Percentiles rank a stretch among this genome's conserved stretches.
Conservation (phyloP, 2,888 invertebrate genomes). For the Achlya flavicornis region DNA sequence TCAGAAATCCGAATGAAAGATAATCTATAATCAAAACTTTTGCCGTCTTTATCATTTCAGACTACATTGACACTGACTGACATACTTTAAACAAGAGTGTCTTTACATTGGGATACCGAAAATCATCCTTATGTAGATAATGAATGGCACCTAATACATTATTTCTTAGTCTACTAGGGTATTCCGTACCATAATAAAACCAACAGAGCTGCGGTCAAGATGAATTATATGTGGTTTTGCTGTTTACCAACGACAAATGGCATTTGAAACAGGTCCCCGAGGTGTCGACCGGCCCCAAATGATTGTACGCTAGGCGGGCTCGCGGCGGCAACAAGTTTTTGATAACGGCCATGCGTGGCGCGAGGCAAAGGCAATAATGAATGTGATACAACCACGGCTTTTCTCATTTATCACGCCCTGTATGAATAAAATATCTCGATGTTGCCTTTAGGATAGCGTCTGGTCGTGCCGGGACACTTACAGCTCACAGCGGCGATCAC, state of each 20-base stretch:
- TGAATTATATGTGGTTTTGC: conserved; percentile 70
- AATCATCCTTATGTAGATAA: no score
- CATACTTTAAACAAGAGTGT: no score
- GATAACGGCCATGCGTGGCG: conserved; percentile 74
- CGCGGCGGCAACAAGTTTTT: conserved; percentile 77
- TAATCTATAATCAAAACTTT: no score
- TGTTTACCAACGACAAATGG: conserved; percentile 70
- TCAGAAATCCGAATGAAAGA: no score
- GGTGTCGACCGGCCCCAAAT: conserved; percentile 60
- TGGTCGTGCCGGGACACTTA: conserved; percentile 71
- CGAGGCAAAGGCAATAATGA: conserved; percentile 76
- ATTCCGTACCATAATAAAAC: conserved; percentile 60
- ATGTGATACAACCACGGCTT: conserved; percentile 75
- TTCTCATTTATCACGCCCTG: conserved; percentile 77
- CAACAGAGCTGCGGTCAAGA: conserved; percentile 62
- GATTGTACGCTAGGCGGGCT: conserved; percentile 61
- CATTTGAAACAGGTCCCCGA: conserved; percentile 66
- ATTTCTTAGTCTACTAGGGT: conserved; percentile 26
- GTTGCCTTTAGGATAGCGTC: conserved; percentile 71
- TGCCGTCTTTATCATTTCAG: no score
- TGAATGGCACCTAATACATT: no score
- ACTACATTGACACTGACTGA: no score
- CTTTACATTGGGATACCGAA: no score
- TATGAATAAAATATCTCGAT: conserved; percentile 81
- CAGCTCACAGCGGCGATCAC: conserved; percentile 66